Evolutionary conservation across 2,113 vertebrate genomes (phyloP).

Genomic region (Emydura subglobosa): DNA sequence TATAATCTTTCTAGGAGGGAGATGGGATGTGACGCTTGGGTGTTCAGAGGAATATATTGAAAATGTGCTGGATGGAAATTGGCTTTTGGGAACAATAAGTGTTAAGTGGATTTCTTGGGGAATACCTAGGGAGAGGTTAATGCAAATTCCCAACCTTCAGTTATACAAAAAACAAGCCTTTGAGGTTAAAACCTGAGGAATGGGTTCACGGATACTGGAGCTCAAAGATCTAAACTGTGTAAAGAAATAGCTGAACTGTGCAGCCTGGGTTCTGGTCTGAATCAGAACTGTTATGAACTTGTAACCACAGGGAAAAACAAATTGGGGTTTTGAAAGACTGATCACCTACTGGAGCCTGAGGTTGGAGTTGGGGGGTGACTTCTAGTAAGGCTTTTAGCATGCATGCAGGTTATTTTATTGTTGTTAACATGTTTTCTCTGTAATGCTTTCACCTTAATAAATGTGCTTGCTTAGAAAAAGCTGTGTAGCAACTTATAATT

Average conservation of each 20-base stretch:
- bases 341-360: not conserved
- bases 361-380: not conserved
- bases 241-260: not conserved
- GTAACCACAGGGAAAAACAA: not conserved
- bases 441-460: not conserved
- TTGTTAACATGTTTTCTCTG: not conserved
- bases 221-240: not conserved
- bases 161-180: not conserved
- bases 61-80: not conserved
- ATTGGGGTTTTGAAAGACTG: not conserved
- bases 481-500: not conserved
- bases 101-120: not conserved
- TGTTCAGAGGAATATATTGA: not conserved
- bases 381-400: not conserved
- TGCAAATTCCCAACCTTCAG: not conserved
- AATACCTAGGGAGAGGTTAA: not conserved
- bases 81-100: not conserved
- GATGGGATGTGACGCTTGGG: not conserved
- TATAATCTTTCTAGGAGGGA: not conserved
- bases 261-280: not conserved
- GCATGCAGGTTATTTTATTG: not conserved
- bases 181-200: not conserved
- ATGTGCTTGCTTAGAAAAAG: not conserved
- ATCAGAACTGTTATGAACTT: not conserved
- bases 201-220: not conserved